Percentiles rank a stretch among this genome's conserved stretches.
Conservation (phyloP, 2,797 vertebrate species). For the Chelmon rostratus region DNA sequence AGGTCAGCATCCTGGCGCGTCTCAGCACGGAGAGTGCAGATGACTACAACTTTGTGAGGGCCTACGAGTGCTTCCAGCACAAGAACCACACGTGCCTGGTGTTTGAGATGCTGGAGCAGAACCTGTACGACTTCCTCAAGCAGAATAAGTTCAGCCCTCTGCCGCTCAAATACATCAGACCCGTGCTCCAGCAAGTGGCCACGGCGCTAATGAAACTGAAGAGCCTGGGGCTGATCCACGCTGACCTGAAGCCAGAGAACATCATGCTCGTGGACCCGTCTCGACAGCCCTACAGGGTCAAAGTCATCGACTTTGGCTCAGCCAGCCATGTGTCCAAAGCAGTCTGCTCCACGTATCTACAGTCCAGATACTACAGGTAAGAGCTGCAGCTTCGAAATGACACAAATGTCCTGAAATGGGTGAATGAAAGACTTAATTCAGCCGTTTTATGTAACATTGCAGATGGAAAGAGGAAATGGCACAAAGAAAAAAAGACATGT, state of each 20-base stretch:
- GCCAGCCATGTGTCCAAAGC: slow-evolving; percentile 99
- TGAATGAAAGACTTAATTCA: not conserved
- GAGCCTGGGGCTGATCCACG: slow-evolving; percentile 97
- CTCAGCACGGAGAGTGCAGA: slow-evolving; percentile 98
- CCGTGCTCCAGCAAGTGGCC: slow-evolving; percentile 97
- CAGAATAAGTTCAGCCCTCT: slow-evolving; percentile 99
- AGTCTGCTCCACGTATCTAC: slow-evolving; percentile 98
- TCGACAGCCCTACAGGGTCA: slow-evolving; percentile 97
- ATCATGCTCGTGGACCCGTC: slow-evolving; percentile 99
- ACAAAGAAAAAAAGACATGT: not conserved
- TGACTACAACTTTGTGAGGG: slow-evolving; percentile 98
- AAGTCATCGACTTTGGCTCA: slow-evolving; percentile 99
- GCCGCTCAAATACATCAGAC: slow-evolving; percentile 97
- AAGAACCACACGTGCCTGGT: slow-evolving; percentile 99
- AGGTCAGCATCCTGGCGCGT: slow-evolving; percentile 98
- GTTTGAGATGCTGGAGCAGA: slow-evolving; percentile 99
- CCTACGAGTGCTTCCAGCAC: slow-evolving; percentile 99
- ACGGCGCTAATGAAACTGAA: slow-evolving; percentile 99
- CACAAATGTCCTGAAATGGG: too few relatives aligned
- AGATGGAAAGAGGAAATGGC: not conserved
- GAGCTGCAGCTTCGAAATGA: slow-evolving; percentile 46
- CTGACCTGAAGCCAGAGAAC: slow-evolving; percentile 99
- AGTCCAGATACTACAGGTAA: slow-evolving; percentile 99
- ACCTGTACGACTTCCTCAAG: slow-evolving; percentile 99
- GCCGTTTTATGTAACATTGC: not conserved